Conservation (phyloP, 2,797 vertebrate species). For the Leptodactylus fallax region DNA sequence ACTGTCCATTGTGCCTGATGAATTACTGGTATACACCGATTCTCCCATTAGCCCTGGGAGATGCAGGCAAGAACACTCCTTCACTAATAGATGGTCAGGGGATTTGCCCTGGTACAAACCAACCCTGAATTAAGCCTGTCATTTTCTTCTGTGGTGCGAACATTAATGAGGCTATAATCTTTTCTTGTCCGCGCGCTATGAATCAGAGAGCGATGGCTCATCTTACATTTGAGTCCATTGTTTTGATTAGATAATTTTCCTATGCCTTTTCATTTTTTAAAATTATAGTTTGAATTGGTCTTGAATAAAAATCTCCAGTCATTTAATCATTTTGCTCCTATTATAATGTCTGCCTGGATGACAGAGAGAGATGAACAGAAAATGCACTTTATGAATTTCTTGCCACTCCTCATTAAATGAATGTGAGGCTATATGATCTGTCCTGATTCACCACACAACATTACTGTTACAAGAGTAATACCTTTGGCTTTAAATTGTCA, state of each 20-base stretch:
- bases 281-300: conserved; percentile 65
- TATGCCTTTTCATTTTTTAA: conserved; percentile 61
- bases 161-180: conserved; percentile 64
- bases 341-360: conserved; percentile 64
- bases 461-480: conserved; percentile 47
- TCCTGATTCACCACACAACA: conserved; percentile 51
- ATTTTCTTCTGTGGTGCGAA: conserved; percentile 57
- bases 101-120: conserved; percentile 61
- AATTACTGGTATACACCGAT: conserved; percentile 62
- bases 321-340: conserved; percentile 64
- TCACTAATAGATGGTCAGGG: conserved; percentile 62
- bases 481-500: conserved; percentile 51
- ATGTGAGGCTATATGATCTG: conserved; percentile 57
- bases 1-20: conserved; percentile 62
- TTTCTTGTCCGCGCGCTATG: conserved; percentile 61
- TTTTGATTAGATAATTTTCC: conserved; percentile 65
- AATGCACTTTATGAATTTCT: conserved; percentile 61
- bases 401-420: conserved; percentile 59
- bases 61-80: conserved; percentile 56
- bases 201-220: conserved; percentile 61
- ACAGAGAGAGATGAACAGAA: conserved; percentile 63
- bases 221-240: conserved; percentile 64
- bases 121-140: conserved; percentile 62
- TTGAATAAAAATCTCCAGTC: conserved; percentile 64
- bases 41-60: conserved; percentile 58